phyloP scores from a whole-genome alignment of 2,888 invertebrate genomes.

The Nebria salina region DNA sequence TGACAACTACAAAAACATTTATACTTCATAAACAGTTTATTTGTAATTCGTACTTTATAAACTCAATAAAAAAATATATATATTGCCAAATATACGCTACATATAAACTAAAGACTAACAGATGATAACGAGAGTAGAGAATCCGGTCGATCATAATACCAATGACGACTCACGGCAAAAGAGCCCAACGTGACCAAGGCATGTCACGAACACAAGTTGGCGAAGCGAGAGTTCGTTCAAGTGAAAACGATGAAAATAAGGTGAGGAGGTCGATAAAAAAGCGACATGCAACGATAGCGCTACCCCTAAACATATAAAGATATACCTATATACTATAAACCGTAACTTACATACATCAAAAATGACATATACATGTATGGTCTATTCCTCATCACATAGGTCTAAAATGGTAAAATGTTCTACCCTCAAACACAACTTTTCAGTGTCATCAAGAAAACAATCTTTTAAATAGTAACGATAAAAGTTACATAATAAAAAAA shows the following conservation, averaged over 20 bases:
- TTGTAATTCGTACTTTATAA: too few relatives aligned
- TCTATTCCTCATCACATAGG: too few relatives aligned
- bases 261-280: background rate
- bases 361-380: too few relatives aligned
- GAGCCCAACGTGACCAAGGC: background rate
- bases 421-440: too few relatives aligned
- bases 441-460: too few relatives aligned
- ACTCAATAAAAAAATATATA: too few relatives aligned
- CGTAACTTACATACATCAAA: background rate
- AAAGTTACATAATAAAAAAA: too few relatives aligned
- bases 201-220: background rate
- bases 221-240: background rate
- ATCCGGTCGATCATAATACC: background rate
- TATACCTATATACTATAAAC: background rate
- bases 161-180: background rate
- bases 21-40: too few relatives aligned
- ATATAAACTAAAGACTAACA: background rate
- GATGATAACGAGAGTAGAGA: background rate
- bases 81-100: too few relatives aligned
- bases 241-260: slow-evolving; percentile 1
- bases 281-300: background rate
- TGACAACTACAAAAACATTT: too few relatives aligned
- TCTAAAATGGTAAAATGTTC: too few relatives aligned
- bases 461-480: too few relatives aligned
- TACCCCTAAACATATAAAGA: background rate